These are phyloP conservation scores for Temnothorax longispinosus DNA, from an alignment of 1,140 invertebrate species.

Conservation along the genomic window DNA sequence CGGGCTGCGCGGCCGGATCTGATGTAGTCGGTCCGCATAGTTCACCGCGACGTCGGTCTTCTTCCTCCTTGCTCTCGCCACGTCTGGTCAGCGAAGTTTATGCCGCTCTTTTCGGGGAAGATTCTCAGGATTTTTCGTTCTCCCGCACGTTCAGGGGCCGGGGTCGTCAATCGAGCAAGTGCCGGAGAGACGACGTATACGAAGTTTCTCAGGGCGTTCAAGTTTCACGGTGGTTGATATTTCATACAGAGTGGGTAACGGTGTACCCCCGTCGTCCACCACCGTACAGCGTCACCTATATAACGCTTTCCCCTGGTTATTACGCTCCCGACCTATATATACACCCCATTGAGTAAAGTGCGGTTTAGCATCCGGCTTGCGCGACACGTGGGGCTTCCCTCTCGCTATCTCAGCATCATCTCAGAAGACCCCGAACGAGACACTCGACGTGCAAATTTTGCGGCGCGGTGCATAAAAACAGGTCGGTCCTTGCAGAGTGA, in stretches of 20 bases:
- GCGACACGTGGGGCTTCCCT: constrained; percentile 52
- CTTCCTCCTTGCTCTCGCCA: neutral
- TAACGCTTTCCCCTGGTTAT: constrained; percentile 78
- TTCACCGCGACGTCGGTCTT: constrained; percentile 51
- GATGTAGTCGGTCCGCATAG: constrained; percentile 71
- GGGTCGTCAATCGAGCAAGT: constrained; percentile 60
- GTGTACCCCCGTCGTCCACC: constrained; percentile 77
- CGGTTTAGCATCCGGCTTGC: constrained; percentile 84
- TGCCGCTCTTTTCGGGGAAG: constrained; percentile 51
- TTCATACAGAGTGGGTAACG: constrained; percentile 84
- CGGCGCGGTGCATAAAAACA: neutral
- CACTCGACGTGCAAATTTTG: constrained; percentile 19
- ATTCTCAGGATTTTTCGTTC: constrained; percentile 67
- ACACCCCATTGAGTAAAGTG: constrained; percentile 81
- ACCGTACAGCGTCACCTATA: constrained; percentile 80
- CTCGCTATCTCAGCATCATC: constrained; percentile 29
- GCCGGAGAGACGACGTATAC: constrained; percentile 68
- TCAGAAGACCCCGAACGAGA: neutral
- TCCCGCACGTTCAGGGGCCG: constrained; percentile 5
- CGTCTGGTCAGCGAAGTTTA: constrained; percentile 50
- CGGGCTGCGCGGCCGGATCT: neutral
- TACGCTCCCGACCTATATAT: constrained; percentile 66
- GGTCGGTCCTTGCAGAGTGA: neutral
- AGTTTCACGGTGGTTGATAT: constrained; percentile 86
- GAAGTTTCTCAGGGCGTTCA: constrained; percentile 85